Percentiles rank a stretch among this genome's conserved stretches.
Conservation (phyloP, 2,113 vertebrate species). For the Prietella phreatophila region DNA sequence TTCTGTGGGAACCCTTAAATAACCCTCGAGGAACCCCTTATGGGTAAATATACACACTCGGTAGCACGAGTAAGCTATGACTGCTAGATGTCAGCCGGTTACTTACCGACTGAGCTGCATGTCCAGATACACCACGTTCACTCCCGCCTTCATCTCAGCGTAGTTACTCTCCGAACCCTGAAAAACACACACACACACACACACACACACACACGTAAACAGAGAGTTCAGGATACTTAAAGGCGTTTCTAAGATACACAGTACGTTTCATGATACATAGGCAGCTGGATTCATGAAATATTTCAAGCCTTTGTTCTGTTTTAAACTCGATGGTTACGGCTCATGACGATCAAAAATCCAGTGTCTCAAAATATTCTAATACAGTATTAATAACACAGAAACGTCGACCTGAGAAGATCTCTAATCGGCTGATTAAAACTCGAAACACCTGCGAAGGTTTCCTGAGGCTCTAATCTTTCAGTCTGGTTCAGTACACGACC, state of each 20-base stretch:
- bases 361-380: too few species aligned
- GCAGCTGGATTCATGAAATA: too few species aligned
- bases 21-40: neutral
- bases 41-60: neutral
- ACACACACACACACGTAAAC: neutral
- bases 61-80: neutral
- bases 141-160: slow-evolving; percentile 85
- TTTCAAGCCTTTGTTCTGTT: too few species aligned
- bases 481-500: too few species aligned
- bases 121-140: slow-evolving; percentile 84
- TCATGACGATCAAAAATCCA: too few species aligned
- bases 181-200: neutral
- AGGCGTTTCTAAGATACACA: neutral
- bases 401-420: too few species aligned
- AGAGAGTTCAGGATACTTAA: neutral
- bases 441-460: too few species aligned
- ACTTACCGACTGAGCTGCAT: slow-evolving; percentile 88
- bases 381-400: too few species aligned
- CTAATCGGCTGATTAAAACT: too few species aligned
- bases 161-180: slow-evolving; percentile 95
- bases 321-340: too few species aligned
- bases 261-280: neutral
- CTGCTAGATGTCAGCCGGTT: neutral
- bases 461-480: too few species aligned
- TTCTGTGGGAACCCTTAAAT: neutral